A percentile compares a stretch with the other conserved stretches of the same genome.
Conservation (phyloP, 2,888 invertebrate genomes). For the Craniophora ligustri region DNA sequence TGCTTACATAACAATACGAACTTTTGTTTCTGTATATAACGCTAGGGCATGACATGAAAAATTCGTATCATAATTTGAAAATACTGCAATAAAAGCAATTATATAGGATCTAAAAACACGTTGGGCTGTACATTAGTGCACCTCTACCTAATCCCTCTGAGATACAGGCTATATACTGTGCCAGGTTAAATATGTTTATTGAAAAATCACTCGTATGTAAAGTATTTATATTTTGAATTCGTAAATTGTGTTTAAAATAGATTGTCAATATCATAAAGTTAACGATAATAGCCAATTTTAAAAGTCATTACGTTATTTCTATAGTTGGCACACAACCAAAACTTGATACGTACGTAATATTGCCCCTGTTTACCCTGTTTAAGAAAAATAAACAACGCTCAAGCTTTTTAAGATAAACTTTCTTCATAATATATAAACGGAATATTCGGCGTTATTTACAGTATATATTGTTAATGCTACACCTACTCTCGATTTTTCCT, state of each 20-base stretch:
- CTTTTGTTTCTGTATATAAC: no score
- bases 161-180: no score
- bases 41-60: no score
- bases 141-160: no score
- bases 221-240: no score
- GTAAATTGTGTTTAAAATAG: conserved; percentile 17
- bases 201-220: no score
- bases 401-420: conserved; percentile 37
- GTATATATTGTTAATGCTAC: conserved; percentile 24
- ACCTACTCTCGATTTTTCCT: conserved; percentile 11
- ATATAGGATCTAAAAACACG: no score
- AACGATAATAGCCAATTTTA: conserved; percentile 52
- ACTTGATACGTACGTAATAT: conserved; percentile 37
- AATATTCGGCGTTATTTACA: conserved; percentile 32
- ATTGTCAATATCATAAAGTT: conserved; percentile 27
- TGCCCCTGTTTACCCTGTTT: conserved; percentile 39
- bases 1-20: no score
- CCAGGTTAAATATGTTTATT: no score
- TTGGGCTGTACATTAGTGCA: no score
- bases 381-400: conserved; percentile 43
- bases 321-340: conserved; percentile 46
- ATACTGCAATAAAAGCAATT: no score
- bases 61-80: no score
- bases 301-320: conserved; percentile 49
- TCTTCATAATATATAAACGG: conserved; percentile 27